Evolutionary conservation across 2,113 vertebrate genomes (phyloP), one percentile per base, ranked within the genome.

Genomic region (Suncus etruscus): DNA sequence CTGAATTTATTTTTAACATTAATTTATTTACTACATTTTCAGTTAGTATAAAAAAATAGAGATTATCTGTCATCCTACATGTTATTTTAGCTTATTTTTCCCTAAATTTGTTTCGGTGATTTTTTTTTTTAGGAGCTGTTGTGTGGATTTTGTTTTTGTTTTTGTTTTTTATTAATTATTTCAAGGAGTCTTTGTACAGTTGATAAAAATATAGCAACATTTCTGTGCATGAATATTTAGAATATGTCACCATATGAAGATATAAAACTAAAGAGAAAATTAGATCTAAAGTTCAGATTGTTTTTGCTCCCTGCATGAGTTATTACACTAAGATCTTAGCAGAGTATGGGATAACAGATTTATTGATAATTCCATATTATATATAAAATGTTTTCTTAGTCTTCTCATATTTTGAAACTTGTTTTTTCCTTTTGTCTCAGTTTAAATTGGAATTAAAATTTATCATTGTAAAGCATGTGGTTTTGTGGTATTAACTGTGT

Each of bases 1-100:
- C n/a, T 87, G 18, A 83, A 51, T 75, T 92, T 65, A 65, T 86
- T 8, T 85, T 88, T 85, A 84, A 14, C n/a, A 87, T 47, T 84
- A 63, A 89, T 70, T 61, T 39, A 39, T 39, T 15, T 61, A 5
- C 8, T 87, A 0, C 58, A 11, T 86, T 94, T 27, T 83, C 18
- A 58, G 8, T 61, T 61, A 16, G 15, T 20, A 68, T 72, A 24
- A 69, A 86, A 12, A 72, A 15, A 32, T 50, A 68, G 39, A 47
- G 27, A 51, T 70, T 80, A 51, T 89, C 47, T 77, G 11, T 88
- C 24, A 65, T 79, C 24, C 63, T 83, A 1, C 47, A 6, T 61
- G 11, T 86, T 70, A 9, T 72, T 90, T 31, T 48, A 58, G 20
- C 8, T 20, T 65, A 11, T 84, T 92, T 92, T 73, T 10, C 8